Base-by-base conservation (phyloP, 2,797 vertebrate species). In the Paguma larvata region DNA sequence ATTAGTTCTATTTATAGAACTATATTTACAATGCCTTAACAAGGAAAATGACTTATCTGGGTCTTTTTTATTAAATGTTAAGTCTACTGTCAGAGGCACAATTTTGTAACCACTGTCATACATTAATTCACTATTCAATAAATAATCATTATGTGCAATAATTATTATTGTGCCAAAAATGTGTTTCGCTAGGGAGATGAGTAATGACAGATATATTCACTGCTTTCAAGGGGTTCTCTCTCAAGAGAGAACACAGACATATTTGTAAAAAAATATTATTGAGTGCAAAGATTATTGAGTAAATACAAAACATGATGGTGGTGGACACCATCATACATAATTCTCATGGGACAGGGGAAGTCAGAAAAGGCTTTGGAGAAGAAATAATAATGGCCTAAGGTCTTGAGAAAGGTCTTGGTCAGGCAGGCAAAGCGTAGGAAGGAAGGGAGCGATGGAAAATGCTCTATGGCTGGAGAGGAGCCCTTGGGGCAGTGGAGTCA, bases 31-130 rank as follows among this genome's bases (percentile, higher is more conserved):
- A 51, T 67, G 30, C 12, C 4, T 89, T 68, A 59, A 95, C 11
- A 75, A 95, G 32, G n/a, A 9, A 86, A 89, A 94, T 6, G 53
- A 89, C 8, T 56, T 94, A 75, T 63, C 44, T 84, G 32, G 23
- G 4, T 16, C 30, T 27, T 38, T 34, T 3, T 89, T 73, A 62
- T 63, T 70, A 94, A 56, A 72, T 56, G 53, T 38, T 85, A 70
- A 62, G 27, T 91, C 13, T 78, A 73, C 78, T 68, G n/a, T 59
- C 44, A 53, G 38, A 91, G 7, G 11, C 23, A 89, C 62, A 94
- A 95, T 59, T 89, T 63, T 41, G 56, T 15, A 8, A 23, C 5
- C 41, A 8, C 30, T 87, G 56, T 80, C 38, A 87, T 46, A 56
- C 0, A 41, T 34, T 72, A 63, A 78, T 68, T 80, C 6, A 85